These are phyloP conservation scores for Toxostoma redivivum DNA, from an alignment of 2,113 vertebrate genomes.

Conservation along the genomic window DNA sequence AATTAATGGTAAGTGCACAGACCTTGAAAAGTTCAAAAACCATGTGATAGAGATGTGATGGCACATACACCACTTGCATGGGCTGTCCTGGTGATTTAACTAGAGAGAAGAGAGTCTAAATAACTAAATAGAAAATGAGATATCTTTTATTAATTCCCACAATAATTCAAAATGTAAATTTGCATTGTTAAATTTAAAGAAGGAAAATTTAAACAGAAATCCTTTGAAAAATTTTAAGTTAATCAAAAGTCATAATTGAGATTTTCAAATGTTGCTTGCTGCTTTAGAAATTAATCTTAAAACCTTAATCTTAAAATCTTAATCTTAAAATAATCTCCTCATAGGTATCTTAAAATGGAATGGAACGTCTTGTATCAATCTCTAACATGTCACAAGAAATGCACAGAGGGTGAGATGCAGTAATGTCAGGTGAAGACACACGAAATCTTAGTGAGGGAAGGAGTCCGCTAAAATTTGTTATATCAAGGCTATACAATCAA, in stretches of 20 bases:
- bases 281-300: background rate
- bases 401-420: background rate
- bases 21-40: constrained; percentile 99
- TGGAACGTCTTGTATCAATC: background rate
- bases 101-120: constrained; percentile 70
- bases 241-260: background rate
- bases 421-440: background rate
- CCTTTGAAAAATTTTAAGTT: background rate
- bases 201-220: background rate
- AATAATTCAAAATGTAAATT: background rate
- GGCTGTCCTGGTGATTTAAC: constrained; percentile 84
- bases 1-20: constrained; percentile 59
- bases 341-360: background rate
- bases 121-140: constrained; percentile 7
- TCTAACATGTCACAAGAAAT: background rate
- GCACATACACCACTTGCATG: constrained; percentile 92
- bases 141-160: background rate
- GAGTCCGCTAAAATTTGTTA: background rate
- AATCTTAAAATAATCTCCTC: background rate
- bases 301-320: background rate
- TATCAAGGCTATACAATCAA: background rate
- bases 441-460: background rate
- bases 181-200: background rate
- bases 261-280: background rate
- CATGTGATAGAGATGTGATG: constrained; percentile 98